Base-by-base conservation (phyloP, 1,140 invertebrate genomes). In the Conopomorpha cramerella region DNA sequence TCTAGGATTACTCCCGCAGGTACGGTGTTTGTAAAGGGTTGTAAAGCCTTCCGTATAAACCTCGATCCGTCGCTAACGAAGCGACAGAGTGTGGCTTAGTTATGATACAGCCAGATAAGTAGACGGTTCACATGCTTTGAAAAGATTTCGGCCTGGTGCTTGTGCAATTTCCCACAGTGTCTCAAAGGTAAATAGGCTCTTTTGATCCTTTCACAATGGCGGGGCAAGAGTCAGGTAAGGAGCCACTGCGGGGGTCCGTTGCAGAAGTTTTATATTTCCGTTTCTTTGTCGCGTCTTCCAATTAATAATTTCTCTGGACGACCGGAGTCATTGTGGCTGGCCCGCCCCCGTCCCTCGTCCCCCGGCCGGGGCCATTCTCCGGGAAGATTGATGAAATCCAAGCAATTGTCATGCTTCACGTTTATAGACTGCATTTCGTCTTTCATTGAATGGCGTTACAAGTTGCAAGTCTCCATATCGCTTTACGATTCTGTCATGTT, bases 231-330 rank as follows among this genome's bases (percentile, higher is more conserved):
- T 74, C 70, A 74, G 70, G 67, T 72, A 72, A 53, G 71, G 59
- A 62, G 55, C 47, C 70, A 32, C 64, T 16, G 51, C 58, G 54
- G 70, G 70, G 65, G 57, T 61, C 48, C 55, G 41, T 52, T 50
- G 54, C 45, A 61, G 60, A 62, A 72, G 65, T 76, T 72, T 72
- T 76, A 72, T 76, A 72, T 76, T 71, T 76, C 71, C 71, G 70
- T 55, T 74, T 72, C 70, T 74, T 74, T 74, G 70, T 74, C 39
- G 45, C 49, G 49, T 51, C 44, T 53, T 51, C 49, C 67, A 70
- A 72, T 74, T 74, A 72, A 74, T 72, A 72, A 74, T 70, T 74
- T 74, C 53, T 55, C 58, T 66, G 53, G 54, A 61, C 70, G 70
- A 70, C 70, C 63, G 54, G 41, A 66, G 57, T 58, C 55, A 72